Evolutionary conservation across 1,140 invertebrate species (phyloP), one percentile per base, ranked within the genome.

Genomic region (Drosophila nigrodunni): DNA sequence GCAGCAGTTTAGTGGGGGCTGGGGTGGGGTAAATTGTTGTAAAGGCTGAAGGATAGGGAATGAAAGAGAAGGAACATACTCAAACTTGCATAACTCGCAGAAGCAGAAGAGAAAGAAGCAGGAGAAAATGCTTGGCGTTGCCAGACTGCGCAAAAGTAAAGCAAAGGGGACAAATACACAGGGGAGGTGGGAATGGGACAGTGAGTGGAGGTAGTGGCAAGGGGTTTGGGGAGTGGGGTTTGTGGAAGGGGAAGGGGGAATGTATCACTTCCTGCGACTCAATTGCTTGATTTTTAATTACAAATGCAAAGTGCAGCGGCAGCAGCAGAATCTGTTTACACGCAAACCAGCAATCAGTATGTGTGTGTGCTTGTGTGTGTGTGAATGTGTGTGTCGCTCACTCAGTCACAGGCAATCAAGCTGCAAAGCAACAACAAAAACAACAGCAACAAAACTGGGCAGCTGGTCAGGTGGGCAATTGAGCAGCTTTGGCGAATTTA

Each of bases 231-330:
- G n/a, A 18, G 13, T 25, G 18, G 15, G 21, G 39, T n/a, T 39
- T n/a, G n/a, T n/a, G n/a, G 15, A 15, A 15, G 34, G 18, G 13
- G 54, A 43, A 39, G 10, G 55, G 55, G 54, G 39, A 15, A 68
- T 73, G 78, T 88, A 80, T 83, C 80, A 88, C 83, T 88, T 88
- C 83, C 83, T 88, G 83, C 77, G 80, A 65, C 85, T 89, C 83
- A 88, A 88, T 89, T 89, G 85, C 85, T 57, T 77, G 83, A 88
- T 88, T 88, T 89, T 88, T 88, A 89, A 88, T 88, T 88, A 88
- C 83, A 89, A 88, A 88, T 88, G 83, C 83, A 88, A 87, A 88
- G 80, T 83, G 83, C 80, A 89, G 59, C 35, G 39, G 37, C 57
- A 54, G n/a, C 37, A 21, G 57, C 25, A 76, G 73, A 76, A 76